Evolutionary conservation across 2,888 invertebrate species (phyloP).

Genomic region (Chrysotoxum bicinctum): DNA sequence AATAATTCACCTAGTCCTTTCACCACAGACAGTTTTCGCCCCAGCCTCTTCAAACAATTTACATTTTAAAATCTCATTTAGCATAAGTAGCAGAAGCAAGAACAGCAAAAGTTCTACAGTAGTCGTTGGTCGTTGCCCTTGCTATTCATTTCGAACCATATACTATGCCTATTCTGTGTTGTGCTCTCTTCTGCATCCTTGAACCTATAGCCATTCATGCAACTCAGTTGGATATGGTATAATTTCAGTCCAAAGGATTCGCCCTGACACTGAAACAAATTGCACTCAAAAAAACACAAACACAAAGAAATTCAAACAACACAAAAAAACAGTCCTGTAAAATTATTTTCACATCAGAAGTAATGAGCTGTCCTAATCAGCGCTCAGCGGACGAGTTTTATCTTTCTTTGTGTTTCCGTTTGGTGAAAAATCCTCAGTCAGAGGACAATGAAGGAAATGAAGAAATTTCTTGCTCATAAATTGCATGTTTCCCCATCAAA

Average conservation of each 20-base stretch:
- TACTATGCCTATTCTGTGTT: background rate
- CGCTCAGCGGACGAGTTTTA: conserved; percentile 4
- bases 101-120: background rate
- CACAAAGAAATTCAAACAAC: background rate
- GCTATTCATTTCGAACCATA: conserved; percentile 48
- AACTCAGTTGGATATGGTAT: background rate
- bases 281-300: conserved; percentile 38
- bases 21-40: background rate
- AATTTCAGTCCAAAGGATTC: conserved; percentile 21
- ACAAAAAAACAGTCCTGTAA: conserved; percentile 7
- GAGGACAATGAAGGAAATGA: conserved; percentile 50
- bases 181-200: conserved; percentile 21
- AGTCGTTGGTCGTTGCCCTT: conserved; percentile 47
- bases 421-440: conserved; percentile 18
- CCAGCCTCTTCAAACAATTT: background rate
- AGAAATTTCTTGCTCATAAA: conserved; percentile 52
- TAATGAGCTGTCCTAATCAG: conserved; percentile 72
- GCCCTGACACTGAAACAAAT: conserved; percentile 58
- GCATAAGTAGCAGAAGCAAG: conserved; percentile 14
- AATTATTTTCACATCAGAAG: conserved; percentile 61
- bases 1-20: background rate
- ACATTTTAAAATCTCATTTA: conserved; percentile 42
- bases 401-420: conserved; percentile 34
- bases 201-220: conserved; percentile 13
- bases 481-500: conserved; percentile 34